These are phyloP conservation scores for Macrotus californicus DNA, from an alignment of 2,113 vertebrate species.

Conservation along the genomic window DNA sequence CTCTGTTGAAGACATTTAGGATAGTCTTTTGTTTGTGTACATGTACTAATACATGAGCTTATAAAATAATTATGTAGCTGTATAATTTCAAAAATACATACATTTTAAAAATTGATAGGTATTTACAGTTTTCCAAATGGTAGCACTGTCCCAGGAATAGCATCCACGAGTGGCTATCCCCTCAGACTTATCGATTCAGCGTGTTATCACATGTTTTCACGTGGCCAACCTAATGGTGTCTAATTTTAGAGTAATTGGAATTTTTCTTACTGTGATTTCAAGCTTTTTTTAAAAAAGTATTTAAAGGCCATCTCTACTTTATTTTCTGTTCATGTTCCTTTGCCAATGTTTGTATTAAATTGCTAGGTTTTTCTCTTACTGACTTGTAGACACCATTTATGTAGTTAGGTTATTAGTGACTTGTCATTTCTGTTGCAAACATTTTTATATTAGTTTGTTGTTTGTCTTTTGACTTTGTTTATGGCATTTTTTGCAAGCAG, in stretches of 20 bases:
- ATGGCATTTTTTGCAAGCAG: constrained; percentile 45
- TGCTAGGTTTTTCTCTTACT: constrained; percentile 45
- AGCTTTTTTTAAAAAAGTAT: not conserved
- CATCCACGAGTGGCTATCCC: not conserved
- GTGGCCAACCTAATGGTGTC: not conserved
- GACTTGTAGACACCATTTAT: constrained; percentile 44
- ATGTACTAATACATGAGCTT: not conserved
- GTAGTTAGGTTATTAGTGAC: not conserved
- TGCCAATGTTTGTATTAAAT: constrained; percentile 10
- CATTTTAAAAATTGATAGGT: not conserved
- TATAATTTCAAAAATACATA: not conserved
- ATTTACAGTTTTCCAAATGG: not conserved
- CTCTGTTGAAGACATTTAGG: not conserved
- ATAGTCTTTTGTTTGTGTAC: not conserved
- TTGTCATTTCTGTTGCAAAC: constrained; percentile 38
- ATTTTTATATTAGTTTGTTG: constrained; percentile 31
- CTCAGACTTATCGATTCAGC: not conserved
- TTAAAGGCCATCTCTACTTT: constrained; percentile 29
- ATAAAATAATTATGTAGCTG: not conserved
- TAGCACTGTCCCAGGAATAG: not conserved
- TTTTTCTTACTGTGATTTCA: constrained; percentile 28
- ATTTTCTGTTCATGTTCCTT: constrained; percentile 43
- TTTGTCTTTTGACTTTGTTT: constrained; percentile 35
- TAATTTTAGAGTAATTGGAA: not conserved
- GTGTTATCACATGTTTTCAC: not conserved